Evolutionary conservation across 2,113 vertebrate genomes (phyloP), one percentile per base, ranked within the genome.

Genomic region (Sinosuthora webbiana): DNA sequence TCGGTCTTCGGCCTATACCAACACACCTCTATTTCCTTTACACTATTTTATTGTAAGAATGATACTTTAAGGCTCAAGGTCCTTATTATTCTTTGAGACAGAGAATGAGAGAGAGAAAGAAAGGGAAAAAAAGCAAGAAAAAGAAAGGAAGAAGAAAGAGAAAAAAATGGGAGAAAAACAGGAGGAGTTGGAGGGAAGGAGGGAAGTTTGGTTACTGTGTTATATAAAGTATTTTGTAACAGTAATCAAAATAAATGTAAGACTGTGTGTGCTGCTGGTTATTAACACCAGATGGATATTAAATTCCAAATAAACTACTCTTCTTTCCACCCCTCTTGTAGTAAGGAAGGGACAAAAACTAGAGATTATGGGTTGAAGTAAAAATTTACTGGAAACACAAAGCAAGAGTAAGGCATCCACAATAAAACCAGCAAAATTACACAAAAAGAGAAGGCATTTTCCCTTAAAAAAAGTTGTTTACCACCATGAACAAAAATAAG

Each of bases 301-400:
- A 35, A 75, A 23, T 9, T 33, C 41, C 31, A 83, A 53, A 52
- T 44, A 53, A 53, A 11, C 16, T 13, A 17, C 13, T 37, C 5
- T 4, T 4, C 7, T 62, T 35, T 1, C 20, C 16, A 5, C 3
- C 2, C 4, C 1, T 15, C 27, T 37, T 45, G 47, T 11, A 45
- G 22, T 18, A 55, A 39, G 22, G 16, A 31, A 33, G 18, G n/a
- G 27, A 28, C 9, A 55, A 55, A 73, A 28, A 9, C 0, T 49
- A 33, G 7, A 53, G 4, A 15, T 27, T 45, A 27, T 55, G 33
- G 18, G 4, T 28, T 64, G 49, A 84, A 64, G 33, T 27, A 64
- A 28, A 28, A 55, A 53, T 37, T 53, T 63, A 22, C 22, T 39
- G n/a, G 37, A 64, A 74, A 6, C 6, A 39, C 18, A 64, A 55